Percentiles rank a stretch among this genome's conserved stretches.
Evolutionary conservation across 2,113 vertebrate genomes (phyloP).

Genomic region (Callopanchax toddi): DNA sequence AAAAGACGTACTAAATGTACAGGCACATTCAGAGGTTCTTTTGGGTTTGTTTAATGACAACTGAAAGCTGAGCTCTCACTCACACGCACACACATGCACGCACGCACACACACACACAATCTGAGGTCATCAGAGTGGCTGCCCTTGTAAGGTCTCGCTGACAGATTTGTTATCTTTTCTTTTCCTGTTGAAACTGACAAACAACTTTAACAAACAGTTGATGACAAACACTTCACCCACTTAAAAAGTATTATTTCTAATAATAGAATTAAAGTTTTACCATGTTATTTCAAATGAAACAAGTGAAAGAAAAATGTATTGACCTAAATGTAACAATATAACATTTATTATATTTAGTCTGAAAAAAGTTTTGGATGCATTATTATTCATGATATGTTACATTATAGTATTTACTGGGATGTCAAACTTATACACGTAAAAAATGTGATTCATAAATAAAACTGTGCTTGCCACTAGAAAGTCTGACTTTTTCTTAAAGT

Average conservation of each 20-base stretch:
- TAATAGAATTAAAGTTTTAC: constrained; percentile 3
- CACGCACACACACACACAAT: no score
- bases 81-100: no score
- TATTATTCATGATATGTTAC: neutral
- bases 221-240: neutral
- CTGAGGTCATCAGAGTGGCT: no score
- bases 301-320: no score
- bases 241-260: neutral
- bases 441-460: no score
- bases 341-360: no score
- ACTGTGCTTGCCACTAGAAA: no score
- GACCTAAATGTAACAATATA: no score
- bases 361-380: neutral
- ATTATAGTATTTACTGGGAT: no score
- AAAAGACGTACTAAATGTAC: neutral
- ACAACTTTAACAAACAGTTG: constrained; percentile 4
- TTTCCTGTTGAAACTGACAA: neutral
- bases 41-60: no score
- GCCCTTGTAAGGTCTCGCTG: constrained; percentile 43
- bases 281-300: neutral
- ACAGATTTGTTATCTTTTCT: constrained; percentile 11
- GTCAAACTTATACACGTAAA: no score
- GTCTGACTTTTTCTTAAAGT: no score
- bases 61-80: neutral
- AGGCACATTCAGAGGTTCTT: neutral